phyloP scores from a whole-genome alignment of 2,113 vertebrate genomes.

The western clawed frog (Xenopus tropicalis) region DNA sequence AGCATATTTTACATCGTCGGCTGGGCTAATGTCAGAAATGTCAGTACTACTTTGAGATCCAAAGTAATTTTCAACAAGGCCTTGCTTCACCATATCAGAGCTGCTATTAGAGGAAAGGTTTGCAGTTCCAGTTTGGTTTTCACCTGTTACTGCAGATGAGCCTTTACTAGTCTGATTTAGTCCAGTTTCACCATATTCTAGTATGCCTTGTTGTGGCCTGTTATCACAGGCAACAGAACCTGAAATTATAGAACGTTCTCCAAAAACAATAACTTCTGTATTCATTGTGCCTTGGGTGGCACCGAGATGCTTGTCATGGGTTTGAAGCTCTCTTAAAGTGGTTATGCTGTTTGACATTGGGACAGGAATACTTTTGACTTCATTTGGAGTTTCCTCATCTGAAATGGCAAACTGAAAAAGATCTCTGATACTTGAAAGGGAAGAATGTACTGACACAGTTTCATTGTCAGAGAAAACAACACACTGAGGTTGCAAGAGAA shows the following conservation, averaged over 20 bases:
- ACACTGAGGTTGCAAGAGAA: conserved; percentile 73
- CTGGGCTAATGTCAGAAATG: conserved; percentile 75
- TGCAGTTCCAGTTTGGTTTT: conserved; percentile 62
- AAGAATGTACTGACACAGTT: conserved; percentile 55
- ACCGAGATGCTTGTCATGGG: conserved; percentile 45
- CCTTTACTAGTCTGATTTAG: conserved; percentile 49
- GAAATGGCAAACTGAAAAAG: conserved; percentile 54
- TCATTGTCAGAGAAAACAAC: conserved; percentile 67
- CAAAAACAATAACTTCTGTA: conserved; percentile 53
- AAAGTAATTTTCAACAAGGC: conserved; percentile 96
- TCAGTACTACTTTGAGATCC: conserved; percentile 80
- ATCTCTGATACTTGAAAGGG: conserved; percentile 57
- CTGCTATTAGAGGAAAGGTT: conserved; percentile 73
- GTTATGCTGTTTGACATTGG: conserved; percentile 49
- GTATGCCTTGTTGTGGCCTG: conserved; percentile 49
- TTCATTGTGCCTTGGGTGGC: conserved; percentile 47
- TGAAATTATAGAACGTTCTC: conserved; percentile 54
- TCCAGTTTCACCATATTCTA: conserved; percentile 42
- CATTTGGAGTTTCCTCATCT: conserved; percentile 52
- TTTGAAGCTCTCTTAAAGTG: conserved; percentile 48
- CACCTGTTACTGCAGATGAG: conserved; percentile 45
- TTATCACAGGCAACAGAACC: conserved; percentile 54
- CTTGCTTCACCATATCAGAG: conserved; percentile 87
- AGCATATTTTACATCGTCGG: conserved; percentile 63
- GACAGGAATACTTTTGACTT: conserved; percentile 51